Percentiles rank a stretch among this genome's conserved stretches.
These are phyloP conservation scores for Monoplex corrugatus DNA, from an alignment of 2,888 invertebrate species.

Conservation along the genomic window DNA sequence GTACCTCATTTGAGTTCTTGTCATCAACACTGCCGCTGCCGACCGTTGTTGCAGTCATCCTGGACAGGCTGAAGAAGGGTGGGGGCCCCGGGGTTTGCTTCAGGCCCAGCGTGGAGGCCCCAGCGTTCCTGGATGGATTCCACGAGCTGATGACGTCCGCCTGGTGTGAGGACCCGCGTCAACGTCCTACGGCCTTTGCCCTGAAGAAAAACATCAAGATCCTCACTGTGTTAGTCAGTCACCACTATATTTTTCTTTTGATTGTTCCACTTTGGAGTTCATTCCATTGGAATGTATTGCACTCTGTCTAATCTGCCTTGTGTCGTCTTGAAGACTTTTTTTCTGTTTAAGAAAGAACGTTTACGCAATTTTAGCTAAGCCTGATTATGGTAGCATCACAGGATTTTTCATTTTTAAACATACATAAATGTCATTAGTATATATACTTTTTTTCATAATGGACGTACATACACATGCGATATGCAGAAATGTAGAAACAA, in stretches of 20 bases:
- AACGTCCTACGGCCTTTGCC: slow-evolving; percentile 92
- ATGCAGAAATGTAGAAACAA: too few relatives aligned
- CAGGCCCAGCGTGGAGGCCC: slow-evolving; percentile 81
- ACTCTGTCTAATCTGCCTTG: too few relatives aligned
- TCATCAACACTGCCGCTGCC: not conserved
- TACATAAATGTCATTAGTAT: too few relatives aligned
- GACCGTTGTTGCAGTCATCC: slow-evolving; percentile 53
- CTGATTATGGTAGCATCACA: too few relatives aligned
- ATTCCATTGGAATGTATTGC: not conserved
- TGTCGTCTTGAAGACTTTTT: too few relatives aligned
- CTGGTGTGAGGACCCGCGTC: slow-evolving; percentile 94
- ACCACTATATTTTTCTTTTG: not conserved
- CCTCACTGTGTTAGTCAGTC: slow-evolving; percentile 81
- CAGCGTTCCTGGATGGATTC: slow-evolving; percentile 83
- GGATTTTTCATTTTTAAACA: too few relatives aligned
- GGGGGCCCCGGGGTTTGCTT: slow-evolving; percentile 84
- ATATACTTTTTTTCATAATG: too few relatives aligned
- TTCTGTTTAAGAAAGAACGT: too few relatives aligned
- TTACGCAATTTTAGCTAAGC: too few relatives aligned
- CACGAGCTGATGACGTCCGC: slow-evolving; percentile 91
- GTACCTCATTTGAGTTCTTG: too few relatives aligned
- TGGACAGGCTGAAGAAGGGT: slow-evolving; percentile 52
- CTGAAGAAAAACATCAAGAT: slow-evolving; percentile 87
- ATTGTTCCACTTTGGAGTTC: not conserved
- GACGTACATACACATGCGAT: too few relatives aligned